Base-by-base conservation (phyloP, 2,888 invertebrate genomes). In the Anthrax anthrax region DNA sequence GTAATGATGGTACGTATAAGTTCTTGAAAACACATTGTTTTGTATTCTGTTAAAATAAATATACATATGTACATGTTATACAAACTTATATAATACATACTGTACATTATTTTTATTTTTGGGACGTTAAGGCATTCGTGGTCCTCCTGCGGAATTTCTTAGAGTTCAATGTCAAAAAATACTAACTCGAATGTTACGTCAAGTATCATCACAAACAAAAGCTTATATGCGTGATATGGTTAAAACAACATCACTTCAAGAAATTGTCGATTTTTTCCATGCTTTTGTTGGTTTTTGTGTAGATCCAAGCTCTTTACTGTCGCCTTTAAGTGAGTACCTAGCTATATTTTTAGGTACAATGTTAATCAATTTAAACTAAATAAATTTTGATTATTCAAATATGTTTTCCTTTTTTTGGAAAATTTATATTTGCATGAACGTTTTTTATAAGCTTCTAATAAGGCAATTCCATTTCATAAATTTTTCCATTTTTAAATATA, bases 251-350 rank as follows among this genome's bases (percentile, higher is more conserved):
- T 80, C 86, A 0, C 72, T 96, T 29, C 72, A 81, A 17, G 90
- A 92, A 52, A 77, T 94, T 10, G 70, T 98, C 46, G 96, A 97
- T 60, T 87, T 96, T 60, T 81, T 97, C 51, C 98, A 99, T 64
- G 81, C 96, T 1, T 88, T 94, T 56, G 80, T 95, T 43, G 95
- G 95, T 8, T 98, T 91, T 67, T 99, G 98, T 68, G 79, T 88
- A 36, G 95, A 96, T 66, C 91, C 92, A 13, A 78, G 82, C 52
- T 80, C 84, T 10, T 71, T 89, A 56, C 72, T 91, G 18, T 91
- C 90, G 23, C 90, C 91, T 32, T 72, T 88, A 69, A 88, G 90
- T 90, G 72, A 84, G 87, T 77, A 55, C 48, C 16, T 32, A 32
- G 5, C 5, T 9, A 27, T 27, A 8, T 27, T 9, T 27, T 27